phyloP scores from a whole-genome alignment of 2,888 invertebrate genomes.

The Sylvicola cinctus region DNA sequence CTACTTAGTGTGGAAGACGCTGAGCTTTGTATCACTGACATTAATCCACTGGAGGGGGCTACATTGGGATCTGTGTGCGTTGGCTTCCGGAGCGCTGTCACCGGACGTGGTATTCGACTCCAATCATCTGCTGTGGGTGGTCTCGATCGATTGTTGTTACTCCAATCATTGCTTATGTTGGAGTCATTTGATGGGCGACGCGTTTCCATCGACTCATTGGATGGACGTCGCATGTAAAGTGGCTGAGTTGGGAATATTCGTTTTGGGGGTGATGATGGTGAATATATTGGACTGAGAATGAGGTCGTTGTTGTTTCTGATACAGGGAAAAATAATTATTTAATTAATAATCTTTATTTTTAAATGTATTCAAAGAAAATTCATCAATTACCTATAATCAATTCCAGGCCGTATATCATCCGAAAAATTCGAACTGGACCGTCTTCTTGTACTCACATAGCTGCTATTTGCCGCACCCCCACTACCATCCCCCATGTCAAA shows the following conservation, averaged over 20 bases:
- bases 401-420: constrained; percentile 12
- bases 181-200: constrained; percentile 16
- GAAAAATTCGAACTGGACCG: constrained; percentile 11
- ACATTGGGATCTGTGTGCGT: constrained; percentile 16
- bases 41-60: constrained; percentile 18
- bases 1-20: constrained; percentile 1
- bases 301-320: no score
- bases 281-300: no score
- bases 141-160: constrained; percentile 6
- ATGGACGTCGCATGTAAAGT: constrained; percentile 2
- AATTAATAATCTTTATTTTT: not conserved
- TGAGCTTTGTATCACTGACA: constrained; percentile 22
- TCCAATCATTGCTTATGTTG: constrained; percentile 21
- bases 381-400: constrained; percentile 14
- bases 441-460: constrained; percentile 2
- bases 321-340: not conserved
- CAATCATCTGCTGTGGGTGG: constrained; percentile 14
- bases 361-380: not conserved
- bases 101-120: constrained; percentile 22
- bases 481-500: no score
- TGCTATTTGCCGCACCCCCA: no score
- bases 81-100: constrained; percentile 23
- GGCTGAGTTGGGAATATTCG: constrained; percentile 9
- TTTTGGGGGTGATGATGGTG: constrained; percentile 8
- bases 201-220: constrained; percentile 2